Evolutionary conservation across 2,113 vertebrate genomes (phyloP).

Genomic region (Tricholaema leucomelas): DNA sequence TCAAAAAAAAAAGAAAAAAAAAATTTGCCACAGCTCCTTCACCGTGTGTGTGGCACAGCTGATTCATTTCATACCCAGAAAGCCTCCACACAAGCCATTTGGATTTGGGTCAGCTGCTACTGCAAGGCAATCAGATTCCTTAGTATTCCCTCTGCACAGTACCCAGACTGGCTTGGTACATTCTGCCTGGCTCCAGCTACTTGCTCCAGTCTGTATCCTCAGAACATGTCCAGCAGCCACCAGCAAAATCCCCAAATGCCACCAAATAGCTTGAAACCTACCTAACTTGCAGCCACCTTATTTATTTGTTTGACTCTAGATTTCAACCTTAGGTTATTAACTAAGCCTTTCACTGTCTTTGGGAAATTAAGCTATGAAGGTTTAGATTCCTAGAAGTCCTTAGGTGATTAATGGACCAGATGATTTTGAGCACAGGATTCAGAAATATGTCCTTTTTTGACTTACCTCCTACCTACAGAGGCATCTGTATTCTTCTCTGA

Average conservation of each 20-base stretch:
- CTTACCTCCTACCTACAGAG: not conserved
- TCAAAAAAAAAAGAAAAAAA: too few relatives aligned
- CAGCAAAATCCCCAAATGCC: not conserved
- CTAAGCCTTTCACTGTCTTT: not conserved
- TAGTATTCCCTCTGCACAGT: not conserved
- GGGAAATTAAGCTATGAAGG: not conserved
- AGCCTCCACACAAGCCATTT: not conserved
- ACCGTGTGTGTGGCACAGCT: not conserved
- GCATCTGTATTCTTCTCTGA: not conserved
- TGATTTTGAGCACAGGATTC: not conserved
- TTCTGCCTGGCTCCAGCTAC: not conserved
- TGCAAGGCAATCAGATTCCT: rapidly evolving
- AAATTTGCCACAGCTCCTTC: not conserved
- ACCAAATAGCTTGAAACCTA: not conserved
- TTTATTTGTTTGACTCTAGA: not conserved
- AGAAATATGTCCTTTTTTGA: not conserved
- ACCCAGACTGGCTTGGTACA: not conserved
- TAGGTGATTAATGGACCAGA: not conserved
- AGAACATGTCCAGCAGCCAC: not conserved
- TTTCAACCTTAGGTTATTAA: not conserved
- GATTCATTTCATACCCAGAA: not conserved
- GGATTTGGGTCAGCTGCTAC: not conserved
- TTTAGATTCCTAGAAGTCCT: not conserved
- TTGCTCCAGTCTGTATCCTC: not conserved
- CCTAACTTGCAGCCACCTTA: not conserved